Evolutionary conservation across 2,888 invertebrate genomes (phyloP).

Genomic region (Orchesella flavescens): DNA sequence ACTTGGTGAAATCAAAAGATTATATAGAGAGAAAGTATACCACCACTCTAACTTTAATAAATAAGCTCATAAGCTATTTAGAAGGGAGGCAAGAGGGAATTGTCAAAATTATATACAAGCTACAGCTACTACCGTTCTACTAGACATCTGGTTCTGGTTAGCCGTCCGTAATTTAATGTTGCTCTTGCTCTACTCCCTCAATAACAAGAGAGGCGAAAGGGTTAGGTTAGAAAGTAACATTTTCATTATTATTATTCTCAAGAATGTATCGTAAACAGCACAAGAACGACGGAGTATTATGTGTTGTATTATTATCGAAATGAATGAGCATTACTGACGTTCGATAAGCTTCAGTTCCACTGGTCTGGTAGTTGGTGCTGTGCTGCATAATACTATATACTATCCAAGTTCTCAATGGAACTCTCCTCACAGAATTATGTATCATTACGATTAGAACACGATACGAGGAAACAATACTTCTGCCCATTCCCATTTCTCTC

Average conservation of each 20-base stretch:
- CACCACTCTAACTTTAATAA: constrained; percentile 24
- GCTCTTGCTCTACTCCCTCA: not conserved
- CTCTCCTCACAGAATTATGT: constrained; percentile 35
- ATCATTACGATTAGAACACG: constrained; percentile 44
- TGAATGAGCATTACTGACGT: not conserved
- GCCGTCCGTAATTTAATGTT: not conserved
- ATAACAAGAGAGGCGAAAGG: constrained; percentile 14
- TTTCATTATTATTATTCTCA: constrained; percentile 42
- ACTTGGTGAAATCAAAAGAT: constrained; percentile 58
- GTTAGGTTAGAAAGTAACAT: constrained; percentile 43
- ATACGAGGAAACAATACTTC: constrained; percentile 35
- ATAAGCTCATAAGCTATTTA: constrained; percentile 34
- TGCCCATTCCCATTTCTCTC: constrained; percentile 24
- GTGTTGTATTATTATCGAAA: constrained; percentile 14
- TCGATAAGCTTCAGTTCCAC: constrained; percentile 4
- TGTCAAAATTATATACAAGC: constrained; percentile 28
- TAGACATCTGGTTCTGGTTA: not conserved
- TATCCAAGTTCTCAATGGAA: constrained; percentile 9
- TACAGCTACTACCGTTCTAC: not conserved
- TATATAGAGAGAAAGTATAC: not conserved
- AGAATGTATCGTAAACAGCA: constrained; percentile 1
- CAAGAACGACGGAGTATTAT: not conserved
- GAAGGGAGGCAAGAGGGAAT: constrained; percentile 19
- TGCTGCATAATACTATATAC: too few species aligned
- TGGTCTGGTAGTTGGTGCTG: too few species aligned